Evolutionary conservation across 2,797 vertebrate genomes (phyloP).

Genomic region (Phrynocephalus forsythii): DNA sequence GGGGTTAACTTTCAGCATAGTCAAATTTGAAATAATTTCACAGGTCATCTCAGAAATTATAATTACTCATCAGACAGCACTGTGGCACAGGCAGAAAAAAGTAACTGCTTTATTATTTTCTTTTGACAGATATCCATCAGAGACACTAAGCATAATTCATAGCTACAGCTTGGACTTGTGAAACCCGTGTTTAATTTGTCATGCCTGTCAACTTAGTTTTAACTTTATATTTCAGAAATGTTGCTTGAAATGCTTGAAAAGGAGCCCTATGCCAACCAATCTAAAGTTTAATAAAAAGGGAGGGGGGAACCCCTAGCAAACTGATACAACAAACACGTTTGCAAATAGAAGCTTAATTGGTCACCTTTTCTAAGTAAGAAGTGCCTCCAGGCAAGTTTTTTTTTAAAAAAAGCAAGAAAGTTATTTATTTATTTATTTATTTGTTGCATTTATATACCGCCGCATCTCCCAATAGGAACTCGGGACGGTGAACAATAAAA

Average conservation of each 20-base stretch:
- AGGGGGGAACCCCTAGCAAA: not conserved
- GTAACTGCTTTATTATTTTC: conserved; percentile 8
- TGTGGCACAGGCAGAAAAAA: conserved; percentile 25
- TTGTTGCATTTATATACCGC: too few relatives aligned
- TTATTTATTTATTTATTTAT: not conserved
- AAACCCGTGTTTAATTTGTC: conserved; percentile 27
- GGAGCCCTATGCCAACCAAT: conserved; percentile 14
- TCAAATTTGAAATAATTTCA: conserved; percentile 48
- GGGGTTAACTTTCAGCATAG: conserved; percentile 27
- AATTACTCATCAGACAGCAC: conserved; percentile 40
- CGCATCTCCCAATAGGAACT: too few relatives aligned
- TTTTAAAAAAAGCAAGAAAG: not conserved
- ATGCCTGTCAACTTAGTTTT: conserved; percentile 44
- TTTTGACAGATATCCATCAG: conserved; percentile 47
- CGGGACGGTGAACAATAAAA: too few relatives aligned
- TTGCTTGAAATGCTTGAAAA: conserved; percentile 45
- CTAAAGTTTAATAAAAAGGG: not conserved
- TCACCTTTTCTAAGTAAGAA: not conserved
- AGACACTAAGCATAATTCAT: conserved; percentile 55
- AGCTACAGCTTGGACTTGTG: conserved; percentile 42
- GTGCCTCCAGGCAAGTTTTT: not conserved
- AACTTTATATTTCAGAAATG: conserved; percentile 47
- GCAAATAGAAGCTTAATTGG: not conserved
- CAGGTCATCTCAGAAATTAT: conserved; percentile 49
- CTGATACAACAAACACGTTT: not conserved